Base-by-base conservation (phyloP, 2,797 vertebrate genomes). In the Anguilla anguilla region DNA sequence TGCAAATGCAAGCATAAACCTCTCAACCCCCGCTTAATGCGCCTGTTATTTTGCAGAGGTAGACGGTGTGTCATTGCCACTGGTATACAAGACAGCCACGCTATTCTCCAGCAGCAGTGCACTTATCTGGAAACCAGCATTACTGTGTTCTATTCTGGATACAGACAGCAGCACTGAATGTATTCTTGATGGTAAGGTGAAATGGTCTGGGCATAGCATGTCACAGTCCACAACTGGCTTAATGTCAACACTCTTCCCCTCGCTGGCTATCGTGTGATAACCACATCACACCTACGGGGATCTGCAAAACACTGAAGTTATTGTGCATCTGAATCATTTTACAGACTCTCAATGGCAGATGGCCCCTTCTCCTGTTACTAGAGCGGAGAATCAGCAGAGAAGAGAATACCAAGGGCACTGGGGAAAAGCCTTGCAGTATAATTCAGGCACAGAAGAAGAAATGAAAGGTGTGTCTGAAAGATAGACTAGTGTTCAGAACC, bases 251-350 rank as follows among this genome's bases (percentile, higher is more conserved):
- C 25, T 46, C 39, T 51, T 82, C 79, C 79, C 46, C 43, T 82
- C 10, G 10, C 22, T 3, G 22, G 7, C 10, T 51, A 82, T 46
- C 19, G 19, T 22, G 0, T 19, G 19, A 79, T n/a, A 25, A 82
- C 25, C 51, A 46, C 46, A 49, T 79, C 22, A 10, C 79, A 81
- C 77, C 22, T 81, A 49, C 77, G 46, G 39, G 3, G 19, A n/a
- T 82, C 79, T 51, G 46, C 22, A 82, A 82, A 51, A 82, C 43
- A 82, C 25, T 82, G 46, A 82, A 82, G 22, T 82, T 82, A 49
- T 82, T 82, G 79, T 49, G 46, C 43, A 51, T 19, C 43, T 82
- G 43, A 82, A 51, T 51, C 22, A 82, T 82, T 82, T 79, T 46
- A 79, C 74, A 43, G 74, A 19, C 39, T n/a, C 46, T 82, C 79